Base-by-base conservation (phyloP, 2,797 vertebrate species). In the Tympanoctomys barrerae region DNA sequence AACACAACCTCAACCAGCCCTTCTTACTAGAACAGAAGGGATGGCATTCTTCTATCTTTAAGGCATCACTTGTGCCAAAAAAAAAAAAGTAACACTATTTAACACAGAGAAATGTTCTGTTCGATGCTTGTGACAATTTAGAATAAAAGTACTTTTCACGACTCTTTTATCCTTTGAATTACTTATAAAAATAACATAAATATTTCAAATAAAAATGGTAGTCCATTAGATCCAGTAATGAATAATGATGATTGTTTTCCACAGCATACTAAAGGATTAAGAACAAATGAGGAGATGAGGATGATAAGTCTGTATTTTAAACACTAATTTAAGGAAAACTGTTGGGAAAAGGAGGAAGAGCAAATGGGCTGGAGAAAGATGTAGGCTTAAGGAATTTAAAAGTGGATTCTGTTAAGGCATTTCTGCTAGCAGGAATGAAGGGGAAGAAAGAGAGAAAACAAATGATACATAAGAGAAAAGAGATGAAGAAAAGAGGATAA, bases 271-370 rank as follows among this genome's bases (percentile, higher is more conserved):
- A 68, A 61, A 68, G 75, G 64, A 13, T 54, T 79, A 83, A 83
- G 83, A n/a, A 66, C 78, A 92, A 64, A 83, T 61, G 59, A 89
- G 46, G 54, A 94, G 75, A 87, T 80, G 6, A 89, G 61, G 36
- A 66, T 49, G 64, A 4, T 68, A 66, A 82, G 39, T 95, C 39
- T 68, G n/a, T 39, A 91, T 52, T 88, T 91, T 42, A 90, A 89
- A 59, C 49, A 64, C 9, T 26, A 79, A 33, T 89, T 86, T 73
- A 46, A 86, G 87, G 77, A 93, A 80, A 64, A 61, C 1, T 71
- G 7, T 81, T 79, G 10, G 49, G 36, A 14, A 61, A 26, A 95
- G 7, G 28, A 83, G 24, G 1, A 87, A 28, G 24, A 68, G 12
- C 75, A 46, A 87, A 83, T 28, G 24, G n/a, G 79, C 61, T 88